Conservation (phyloP, 1,140 invertebrate genomes). For the Drosophila pectinifera region DNA sequence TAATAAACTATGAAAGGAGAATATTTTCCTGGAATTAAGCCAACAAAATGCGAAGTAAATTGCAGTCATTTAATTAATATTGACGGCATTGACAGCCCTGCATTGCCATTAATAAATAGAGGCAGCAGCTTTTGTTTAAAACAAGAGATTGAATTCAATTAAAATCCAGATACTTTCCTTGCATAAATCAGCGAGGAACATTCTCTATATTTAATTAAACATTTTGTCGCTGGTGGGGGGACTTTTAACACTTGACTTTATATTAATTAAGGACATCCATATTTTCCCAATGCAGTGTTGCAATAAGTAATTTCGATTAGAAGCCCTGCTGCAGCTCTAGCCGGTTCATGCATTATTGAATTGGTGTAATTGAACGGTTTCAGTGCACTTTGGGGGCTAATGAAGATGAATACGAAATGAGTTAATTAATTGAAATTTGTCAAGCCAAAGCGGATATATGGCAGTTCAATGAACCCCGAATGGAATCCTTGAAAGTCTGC, state of each 20-base stretch:
- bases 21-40: background rate
- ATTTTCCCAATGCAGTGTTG: conserved; percentile 9
- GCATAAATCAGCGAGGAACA: background rate
- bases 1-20: background rate
- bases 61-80: conserved; percentile 8
- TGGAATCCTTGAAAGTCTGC: conserved; percentile 13
- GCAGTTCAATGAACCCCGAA: conserved; percentile 31
- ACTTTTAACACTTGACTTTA: background rate
- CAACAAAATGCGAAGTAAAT: background rate
- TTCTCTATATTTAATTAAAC: background rate
- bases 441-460: background rate
- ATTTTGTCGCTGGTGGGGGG: background rate
- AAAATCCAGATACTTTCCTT: background rate
- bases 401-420: conserved; percentile 54
- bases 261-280: background rate
- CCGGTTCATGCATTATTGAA: conserved; percentile 39
- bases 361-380: conserved; percentile 32
- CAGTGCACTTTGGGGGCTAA: conserved; percentile 40
- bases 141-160: background rate
- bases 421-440: conserved; percentile 56
- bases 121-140: background rate
- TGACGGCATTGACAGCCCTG: background rate
- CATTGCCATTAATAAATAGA: background rate
- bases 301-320: conserved; percentile 17
- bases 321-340: background rate